These are phyloP conservation scores for Cryptocephalus moraei DNA, from an alignment of 2,888 invertebrate species.

Conservation along the genomic window DNA sequence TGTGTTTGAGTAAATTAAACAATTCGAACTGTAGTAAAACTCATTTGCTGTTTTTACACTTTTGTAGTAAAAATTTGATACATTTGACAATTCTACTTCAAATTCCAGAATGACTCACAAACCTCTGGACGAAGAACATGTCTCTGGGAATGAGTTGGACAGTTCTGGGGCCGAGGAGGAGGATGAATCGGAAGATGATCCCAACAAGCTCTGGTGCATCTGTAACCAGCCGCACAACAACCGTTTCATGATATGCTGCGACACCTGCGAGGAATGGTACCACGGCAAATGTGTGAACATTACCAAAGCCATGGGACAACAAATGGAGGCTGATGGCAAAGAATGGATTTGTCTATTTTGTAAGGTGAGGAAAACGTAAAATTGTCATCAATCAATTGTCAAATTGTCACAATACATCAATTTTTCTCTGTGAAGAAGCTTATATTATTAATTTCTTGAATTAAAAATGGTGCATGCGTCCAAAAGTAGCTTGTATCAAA, in stretches of 20 bases:
- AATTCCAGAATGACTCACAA: conserved; percentile 23
- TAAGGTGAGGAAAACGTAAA: conserved; percentile 39
- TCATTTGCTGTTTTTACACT: no score
- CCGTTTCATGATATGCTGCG: conserved; percentile 96
- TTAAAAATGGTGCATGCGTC: no score
- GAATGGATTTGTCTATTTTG: conserved; percentile 89
- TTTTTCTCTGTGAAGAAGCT: no score
- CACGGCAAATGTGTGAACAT: conserved; percentile 96
- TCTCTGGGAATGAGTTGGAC: conserved; percentile 34
- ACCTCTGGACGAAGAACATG: conserved; percentile 34
- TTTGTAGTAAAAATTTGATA: no score
- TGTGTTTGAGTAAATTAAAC: no score
- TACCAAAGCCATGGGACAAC: conserved; percentile 80
- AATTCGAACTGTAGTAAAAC: no score
- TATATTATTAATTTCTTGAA: no score
- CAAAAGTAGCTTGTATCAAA: no score
- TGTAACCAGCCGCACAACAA: conserved; percentile 92
- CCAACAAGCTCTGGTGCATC: conserved; percentile 88
- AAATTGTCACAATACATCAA: no score
- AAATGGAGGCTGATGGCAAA: conserved; percentile 80
- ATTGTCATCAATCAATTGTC: no score
- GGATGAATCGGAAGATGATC: conserved; percentile 83
- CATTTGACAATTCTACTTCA: no score
- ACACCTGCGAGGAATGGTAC: conserved; percentile 93
- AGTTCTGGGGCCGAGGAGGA: conserved; percentile 47